Conservation (phyloP, 2,888 invertebrate species). For the Harpalus rufipes region DNA sequence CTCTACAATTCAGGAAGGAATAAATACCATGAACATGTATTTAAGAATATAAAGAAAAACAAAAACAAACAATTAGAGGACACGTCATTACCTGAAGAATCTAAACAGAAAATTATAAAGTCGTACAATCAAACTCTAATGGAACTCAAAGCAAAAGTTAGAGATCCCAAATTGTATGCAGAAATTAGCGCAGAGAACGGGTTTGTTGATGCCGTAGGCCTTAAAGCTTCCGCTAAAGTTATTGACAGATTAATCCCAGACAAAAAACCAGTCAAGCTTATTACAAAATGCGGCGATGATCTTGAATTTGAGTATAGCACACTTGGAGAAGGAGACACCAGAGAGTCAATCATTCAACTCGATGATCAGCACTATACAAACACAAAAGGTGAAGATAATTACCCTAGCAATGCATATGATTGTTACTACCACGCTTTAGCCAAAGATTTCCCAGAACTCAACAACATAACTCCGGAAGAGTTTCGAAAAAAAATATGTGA, state of each 20-base stretch:
- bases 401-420: constrained; percentile 23
- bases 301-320: constrained; percentile 9
- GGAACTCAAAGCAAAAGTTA: constrained; percentile 61
- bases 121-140: constrained; percentile 66
- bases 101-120: constrained; percentile 30
- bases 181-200: constrained; percentile 64
- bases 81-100: constrained; percentile 29
- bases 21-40: constrained; percentile 41
- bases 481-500: constrained; percentile 56
- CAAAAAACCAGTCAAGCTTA: constrained; percentile 6
- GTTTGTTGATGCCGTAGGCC: constrained; percentile 64
- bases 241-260: constrained; percentile 20
- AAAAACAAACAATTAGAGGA: constrained; percentile 13
- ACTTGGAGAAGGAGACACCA: constrained; percentile 16
- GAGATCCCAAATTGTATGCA: constrained; percentile 67
- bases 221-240: constrained; percentile 34
- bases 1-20: constrained; percentile 25
- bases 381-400: neutral
- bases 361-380: constrained; percentile 47
- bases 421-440: constrained; percentile 61
- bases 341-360: constrained; percentile 41
- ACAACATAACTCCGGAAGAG: constrained; percentile 25
- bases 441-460: constrained; percentile 32
- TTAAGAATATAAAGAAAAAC: constrained; percentile 50
- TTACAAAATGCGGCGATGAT: neutral